phyloP scores from a whole-genome alignment of 2,888 invertebrate genomes.

The Melinaea marsaeus region DNA sequence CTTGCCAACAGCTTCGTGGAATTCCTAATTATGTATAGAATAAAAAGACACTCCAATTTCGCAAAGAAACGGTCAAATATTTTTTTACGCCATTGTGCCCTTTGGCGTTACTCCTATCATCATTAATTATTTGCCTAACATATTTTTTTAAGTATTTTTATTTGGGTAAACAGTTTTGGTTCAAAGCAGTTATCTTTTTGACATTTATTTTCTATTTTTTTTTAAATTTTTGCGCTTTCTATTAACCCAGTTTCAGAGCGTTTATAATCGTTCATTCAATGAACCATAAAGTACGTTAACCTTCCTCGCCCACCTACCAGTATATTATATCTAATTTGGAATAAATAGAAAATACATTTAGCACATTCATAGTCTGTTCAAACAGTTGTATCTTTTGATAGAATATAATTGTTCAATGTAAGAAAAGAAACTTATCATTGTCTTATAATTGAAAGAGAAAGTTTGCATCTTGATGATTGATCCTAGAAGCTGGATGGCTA shows the following conservation, averaged over 20 bases:
- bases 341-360: no score
- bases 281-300: conserved; percentile 32
- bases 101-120: no score
- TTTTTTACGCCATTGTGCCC: not conserved
- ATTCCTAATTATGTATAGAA: conserved; percentile 26
- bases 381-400: no score
- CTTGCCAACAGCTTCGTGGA: conserved; percentile 36
- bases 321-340: conserved; percentile 18
- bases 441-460: conserved; percentile 24
- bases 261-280: conserved; percentile 28
- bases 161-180: not conserved
- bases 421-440: not conserved
- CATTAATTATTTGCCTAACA: no score
- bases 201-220: conserved; percentile 2
- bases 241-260: conserved; percentile 34
- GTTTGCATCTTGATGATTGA: conserved; percentile 26
- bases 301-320: conserved; percentile 22
- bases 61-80: not conserved
- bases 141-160: not conserved
- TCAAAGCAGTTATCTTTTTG: not conserved
- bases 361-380: no score
- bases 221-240: conserved; percentile 43
- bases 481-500: conserved; percentile 29
- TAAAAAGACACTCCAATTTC: not conserved
- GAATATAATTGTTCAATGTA: no score